phyloP scores from a whole-genome alignment of 2,113 vertebrate genomes.

The Rynchops niger region DNA sequence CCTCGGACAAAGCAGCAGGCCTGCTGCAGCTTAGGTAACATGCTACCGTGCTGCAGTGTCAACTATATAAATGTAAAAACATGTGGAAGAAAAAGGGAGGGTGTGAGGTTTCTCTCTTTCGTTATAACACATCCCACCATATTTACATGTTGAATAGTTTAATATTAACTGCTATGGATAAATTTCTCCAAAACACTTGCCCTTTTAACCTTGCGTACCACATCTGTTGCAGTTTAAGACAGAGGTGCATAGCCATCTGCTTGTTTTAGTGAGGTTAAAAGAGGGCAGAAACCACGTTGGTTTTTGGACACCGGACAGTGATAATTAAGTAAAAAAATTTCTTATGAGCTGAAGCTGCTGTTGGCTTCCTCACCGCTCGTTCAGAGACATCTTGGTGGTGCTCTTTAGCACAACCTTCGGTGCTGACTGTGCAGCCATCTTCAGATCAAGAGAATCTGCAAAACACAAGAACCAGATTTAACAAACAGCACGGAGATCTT shows the following conservation, averaged over 20 bases:
- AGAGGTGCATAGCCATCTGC: constrained; percentile 67
- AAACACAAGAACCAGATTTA: background rate
- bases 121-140: constrained; percentile 71
- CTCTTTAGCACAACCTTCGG: constrained; percentile 99
- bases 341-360: constrained; percentile 83
- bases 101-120: constrained; percentile 63
- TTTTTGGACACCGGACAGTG: constrained; percentile 61
- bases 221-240: constrained; percentile 37
- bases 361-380: constrained; percentile 97
- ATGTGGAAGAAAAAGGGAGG: constrained; percentile 75
- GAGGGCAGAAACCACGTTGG: constrained; percentile 56
- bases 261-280: constrained; percentile 65
- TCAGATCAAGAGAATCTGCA: constrained; percentile 77
- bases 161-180: constrained; percentile 56
- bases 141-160: constrained; percentile 17
- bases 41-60: constrained; percentile 65
- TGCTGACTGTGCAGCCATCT: constrained; percentile 93
- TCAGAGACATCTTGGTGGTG: constrained; percentile 99
- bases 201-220: constrained; percentile 68
- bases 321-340: constrained; percentile 69
- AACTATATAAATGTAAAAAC: constrained; percentile 64
- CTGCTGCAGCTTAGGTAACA: constrained; percentile 65
- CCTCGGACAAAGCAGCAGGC: constrained; percentile 83
- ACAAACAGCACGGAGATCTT: accelerated
- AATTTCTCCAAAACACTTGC: constrained; percentile 51